These are phyloP conservation scores for Drosophila algonquin DNA, from an alignment of 2,888 invertebrate species.

Conservation along the genomic window DNA sequence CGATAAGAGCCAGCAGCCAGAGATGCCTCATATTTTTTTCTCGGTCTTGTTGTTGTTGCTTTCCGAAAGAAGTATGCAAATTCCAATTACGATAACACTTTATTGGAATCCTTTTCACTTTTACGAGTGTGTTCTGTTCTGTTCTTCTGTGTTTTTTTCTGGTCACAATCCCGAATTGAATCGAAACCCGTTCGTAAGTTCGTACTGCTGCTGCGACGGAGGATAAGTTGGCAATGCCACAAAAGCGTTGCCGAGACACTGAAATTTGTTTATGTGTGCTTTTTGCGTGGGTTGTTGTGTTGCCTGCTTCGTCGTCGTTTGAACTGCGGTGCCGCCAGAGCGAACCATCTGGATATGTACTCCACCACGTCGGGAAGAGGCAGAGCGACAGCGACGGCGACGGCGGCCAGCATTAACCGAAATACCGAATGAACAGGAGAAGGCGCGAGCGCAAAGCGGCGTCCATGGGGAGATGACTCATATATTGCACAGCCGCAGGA, in stretches of 20 bases:
- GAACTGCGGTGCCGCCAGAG: conserved; percentile 7
- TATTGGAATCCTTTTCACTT: conserved; percentile 30
- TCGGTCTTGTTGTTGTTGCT: conserved; percentile 14
- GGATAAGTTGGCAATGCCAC: conserved; percentile 18
- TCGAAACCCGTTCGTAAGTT: conserved; percentile 65
- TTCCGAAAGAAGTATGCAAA: conserved; percentile 18
- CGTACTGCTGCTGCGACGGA: conserved; percentile 40
- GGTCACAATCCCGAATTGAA: conserved; percentile 30
- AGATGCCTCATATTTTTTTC: conserved; percentile 56
- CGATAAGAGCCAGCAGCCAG: conserved; percentile 56
- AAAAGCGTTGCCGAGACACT: conserved; percentile 61
- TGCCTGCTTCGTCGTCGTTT: conserved; percentile 43
- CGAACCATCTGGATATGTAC: conserved; percentile 1
- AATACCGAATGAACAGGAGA: conserved; percentile 44
- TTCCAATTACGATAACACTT: conserved; percentile 18
- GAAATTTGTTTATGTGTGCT: conserved; percentile 53
- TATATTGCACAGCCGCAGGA: conserved; percentile 55
- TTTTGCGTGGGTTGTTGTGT: conserved; percentile 63
- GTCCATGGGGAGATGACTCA: conserved; percentile 60
- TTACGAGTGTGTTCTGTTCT: not conserved
- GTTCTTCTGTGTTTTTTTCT: not conserved
- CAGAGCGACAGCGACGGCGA: conserved; percentile 5
- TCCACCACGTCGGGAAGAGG: conserved; percentile 12
- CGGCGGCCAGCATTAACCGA: conserved; percentile 47
- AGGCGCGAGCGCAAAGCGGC: conserved; percentile 16